Conservation (phyloP, 2,797 vertebrate genomes). For the Galago senegalensis region DNA sequence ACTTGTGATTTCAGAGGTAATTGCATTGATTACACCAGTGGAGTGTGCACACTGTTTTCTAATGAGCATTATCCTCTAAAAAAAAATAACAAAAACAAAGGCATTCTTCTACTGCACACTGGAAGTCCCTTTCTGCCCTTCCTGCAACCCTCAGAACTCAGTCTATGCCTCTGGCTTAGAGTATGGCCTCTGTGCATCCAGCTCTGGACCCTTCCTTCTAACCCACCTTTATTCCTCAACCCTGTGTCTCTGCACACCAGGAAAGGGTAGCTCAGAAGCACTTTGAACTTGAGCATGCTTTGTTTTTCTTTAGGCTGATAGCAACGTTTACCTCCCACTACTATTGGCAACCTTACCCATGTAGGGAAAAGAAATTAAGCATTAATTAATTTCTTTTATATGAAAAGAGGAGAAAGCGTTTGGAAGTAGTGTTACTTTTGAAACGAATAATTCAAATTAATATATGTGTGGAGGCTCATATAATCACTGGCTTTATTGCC, state of each 20-base stretch:
- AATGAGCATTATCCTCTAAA: background rate
- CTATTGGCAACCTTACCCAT: background rate
- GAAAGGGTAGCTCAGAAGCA: background rate
- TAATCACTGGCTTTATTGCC: background rate
- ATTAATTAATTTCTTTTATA: constrained; percentile 37
- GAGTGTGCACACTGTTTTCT: background rate
- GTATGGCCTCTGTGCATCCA: background rate
- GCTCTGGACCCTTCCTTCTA: accelerated
- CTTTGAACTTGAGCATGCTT: background rate
- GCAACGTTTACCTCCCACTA: background rate
- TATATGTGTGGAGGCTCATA: background rate
- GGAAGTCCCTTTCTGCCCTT: background rate
- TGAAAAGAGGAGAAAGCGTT: background rate
- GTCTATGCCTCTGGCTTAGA: background rate
- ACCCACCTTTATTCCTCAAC: background rate
- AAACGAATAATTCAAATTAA: background rate
- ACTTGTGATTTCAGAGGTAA: background rate
- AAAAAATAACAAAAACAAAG: background rate
- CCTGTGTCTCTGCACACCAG: background rate
- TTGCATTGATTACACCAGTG: background rate
- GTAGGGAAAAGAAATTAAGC: background rate
- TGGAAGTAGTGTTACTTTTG: background rate
- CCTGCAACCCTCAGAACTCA: accelerated
- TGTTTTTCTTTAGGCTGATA: background rate
- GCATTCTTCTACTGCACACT: background rate